Evolutionary conservation across 2,113 vertebrate genomes (phyloP).

Genomic region (Neotoma lepida): DNA sequence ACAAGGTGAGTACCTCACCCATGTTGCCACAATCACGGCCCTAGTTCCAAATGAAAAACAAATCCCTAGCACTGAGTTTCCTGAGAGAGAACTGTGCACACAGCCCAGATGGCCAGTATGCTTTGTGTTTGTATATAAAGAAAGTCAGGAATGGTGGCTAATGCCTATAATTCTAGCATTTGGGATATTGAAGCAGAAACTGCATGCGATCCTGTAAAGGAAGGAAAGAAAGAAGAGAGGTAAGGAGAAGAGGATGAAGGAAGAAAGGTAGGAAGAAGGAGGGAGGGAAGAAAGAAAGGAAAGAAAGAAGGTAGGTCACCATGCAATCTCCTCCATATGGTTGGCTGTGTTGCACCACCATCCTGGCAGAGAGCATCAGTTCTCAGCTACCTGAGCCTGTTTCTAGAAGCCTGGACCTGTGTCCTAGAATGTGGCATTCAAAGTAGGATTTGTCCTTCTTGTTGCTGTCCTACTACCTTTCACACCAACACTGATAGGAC

Average conservation of each 20-base stretch:
- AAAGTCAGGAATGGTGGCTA: not conserved
- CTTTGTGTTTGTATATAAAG: not conserved
- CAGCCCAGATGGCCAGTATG: not conserved
- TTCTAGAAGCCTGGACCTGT: slow-evolving; percentile 29
- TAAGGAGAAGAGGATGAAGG: not conserved
- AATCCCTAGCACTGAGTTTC: not conserved
- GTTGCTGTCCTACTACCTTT: not conserved
- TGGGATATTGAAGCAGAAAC: not conserved
- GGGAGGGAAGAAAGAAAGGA: not conserved
- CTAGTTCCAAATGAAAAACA: not conserved
- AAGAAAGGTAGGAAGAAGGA: not conserved
- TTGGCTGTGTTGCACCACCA: not conserved
- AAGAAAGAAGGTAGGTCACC: not conserved
- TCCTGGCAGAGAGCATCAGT: not conserved
- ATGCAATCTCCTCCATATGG: not conserved
- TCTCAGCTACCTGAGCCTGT: not conserved
- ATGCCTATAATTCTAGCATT: not conserved
- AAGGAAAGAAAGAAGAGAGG: not conserved
- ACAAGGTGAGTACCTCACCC: not conserved
- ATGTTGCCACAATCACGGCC: not conserved
- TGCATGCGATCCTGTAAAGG: not conserved
- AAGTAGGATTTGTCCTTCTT: slow-evolving; percentile 31
- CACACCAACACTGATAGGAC: not conserved
- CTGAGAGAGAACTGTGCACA: not conserved
- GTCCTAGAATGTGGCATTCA: slow-evolving; percentile 15